Percentiles rank a stretch among this genome's conserved stretches.
phyloP scores from a whole-genome alignment of 53 echinoderm and acorn worm genomes.

The Hippasteria phrygiana region DNA sequence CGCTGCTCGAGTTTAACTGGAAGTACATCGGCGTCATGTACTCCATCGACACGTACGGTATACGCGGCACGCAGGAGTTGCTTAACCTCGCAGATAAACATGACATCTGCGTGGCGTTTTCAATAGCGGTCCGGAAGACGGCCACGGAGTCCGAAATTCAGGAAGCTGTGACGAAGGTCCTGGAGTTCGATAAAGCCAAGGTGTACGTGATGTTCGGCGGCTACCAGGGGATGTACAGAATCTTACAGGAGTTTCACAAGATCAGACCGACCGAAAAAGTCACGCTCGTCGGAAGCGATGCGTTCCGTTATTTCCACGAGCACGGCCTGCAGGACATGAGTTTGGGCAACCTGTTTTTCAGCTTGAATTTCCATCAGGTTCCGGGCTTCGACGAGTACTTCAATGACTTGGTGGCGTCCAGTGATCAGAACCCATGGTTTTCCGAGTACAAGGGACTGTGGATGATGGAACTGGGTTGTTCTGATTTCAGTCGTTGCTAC shows the following conservation, averaged over 20 bases:
- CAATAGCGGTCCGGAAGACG: slow-evolving; percentile 27
- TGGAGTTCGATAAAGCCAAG: slow-evolving; percentile 39
- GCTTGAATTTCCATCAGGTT: not conserved
- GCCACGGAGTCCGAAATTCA: slow-evolving; percentile 35
- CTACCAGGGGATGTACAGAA: slow-evolving; percentile 25
- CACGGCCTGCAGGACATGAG: slow-evolving; percentile 1
- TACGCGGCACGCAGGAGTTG: slow-evolving; percentile 50
- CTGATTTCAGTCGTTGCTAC: not conserved
- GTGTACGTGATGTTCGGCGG: slow-evolving; percentile 44
- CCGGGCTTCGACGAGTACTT: slow-evolving; percentile 14
- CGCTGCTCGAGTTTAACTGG: slow-evolving; percentile 40
- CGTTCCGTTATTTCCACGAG: not conserved
- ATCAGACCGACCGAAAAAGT: slow-evolving; percentile 8
- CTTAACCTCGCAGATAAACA: slow-evolving; percentile 44
- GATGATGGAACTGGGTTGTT: slow-evolving; percentile 37
- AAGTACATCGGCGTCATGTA: slow-evolving; percentile 42
- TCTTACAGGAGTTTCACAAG: slow-evolving; percentile 21
- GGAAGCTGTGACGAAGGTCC: slow-evolving; percentile 9
- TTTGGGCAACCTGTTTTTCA: slow-evolving; percentile 32
- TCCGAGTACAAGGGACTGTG: slow-evolving; percentile 27
- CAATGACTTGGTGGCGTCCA: not conserved
- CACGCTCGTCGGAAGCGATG: slow-evolving; percentile 53
- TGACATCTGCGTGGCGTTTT: slow-evolving; percentile 58
- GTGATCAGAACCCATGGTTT: slow-evolving; percentile 50
- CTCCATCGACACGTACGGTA: slow-evolving; percentile 43